Conservation (phyloP, 1,140 invertebrate genomes). For the Hirudo medicinalis region DNA sequence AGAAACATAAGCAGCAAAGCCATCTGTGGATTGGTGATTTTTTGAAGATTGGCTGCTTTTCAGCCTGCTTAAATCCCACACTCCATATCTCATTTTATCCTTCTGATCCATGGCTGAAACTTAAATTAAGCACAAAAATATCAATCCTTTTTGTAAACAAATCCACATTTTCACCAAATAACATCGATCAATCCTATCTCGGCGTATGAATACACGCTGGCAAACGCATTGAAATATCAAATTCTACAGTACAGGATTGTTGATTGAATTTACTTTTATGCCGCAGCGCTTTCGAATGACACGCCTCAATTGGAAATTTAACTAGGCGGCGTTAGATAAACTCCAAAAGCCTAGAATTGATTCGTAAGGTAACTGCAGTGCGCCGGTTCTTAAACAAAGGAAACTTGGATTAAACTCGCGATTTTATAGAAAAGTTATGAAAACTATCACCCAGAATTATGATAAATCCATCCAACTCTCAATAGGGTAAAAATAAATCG, state of each 20-base stretch:
- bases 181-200: no score
- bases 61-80: background rate
- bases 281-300: no score
- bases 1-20: background rate
- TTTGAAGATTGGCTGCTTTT: background rate
- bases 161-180: no score
- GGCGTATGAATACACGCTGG: no score
- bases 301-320: no score
- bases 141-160: background rate
- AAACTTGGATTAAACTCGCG: constrained; percentile 9
- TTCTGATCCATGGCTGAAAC: background rate
- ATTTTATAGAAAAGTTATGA: constrained; percentile 1
- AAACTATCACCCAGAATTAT: background rate
- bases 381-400: constrained; percentile 10
- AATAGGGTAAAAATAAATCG: background rate
- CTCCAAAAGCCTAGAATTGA: no score
- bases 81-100: background rate
- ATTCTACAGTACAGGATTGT: no score
- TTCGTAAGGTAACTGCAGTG: background rate
- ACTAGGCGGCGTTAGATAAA: no score
- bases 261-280: no score
- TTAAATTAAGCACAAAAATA: constrained; percentile 10
- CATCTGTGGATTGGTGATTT: background rate
- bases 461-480: background rate
- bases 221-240: no score